Percentiles rank a stretch among this genome's conserved stretches.
Evolutionary conservation across 1,140 invertebrate genomes (phyloP).

Genomic region (honey bee (Apis mellifera)): Amel_HAv3.1 CM009932.2:6697001-6697500

Average conservation of each 20-base stretch:
- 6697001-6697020: constrained; percentile 81
- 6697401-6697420: too few relatives aligned
- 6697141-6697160: constrained; percentile 87
- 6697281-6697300: not conserved
- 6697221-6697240: not conserved
- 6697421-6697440: too few relatives aligned
- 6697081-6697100: constrained; percentile 87
- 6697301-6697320: too few relatives aligned
- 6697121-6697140: constrained; percentile 89
- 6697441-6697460: too few relatives aligned
- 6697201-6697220: not conserved
- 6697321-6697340: not conserved
- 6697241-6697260: not conserved
- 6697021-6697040: constrained; percentile 87
- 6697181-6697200: constrained; percentile 5
- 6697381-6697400: too few relatives aligned
- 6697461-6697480: not conserved
- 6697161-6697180: constrained; percentile 89
- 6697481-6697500: not conserved
- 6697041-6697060: constrained; percentile 92
- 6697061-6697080: constrained; percentile 82
- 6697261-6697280: too few relatives aligned
- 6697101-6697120: constrained; percentile 87
- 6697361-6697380: too few relatives aligned
- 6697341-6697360: too few relatives aligned